Evolutionary conservation across 2,113 vertebrate genomes (phyloP).

Genomic region (Falco punctatus): DNA sequence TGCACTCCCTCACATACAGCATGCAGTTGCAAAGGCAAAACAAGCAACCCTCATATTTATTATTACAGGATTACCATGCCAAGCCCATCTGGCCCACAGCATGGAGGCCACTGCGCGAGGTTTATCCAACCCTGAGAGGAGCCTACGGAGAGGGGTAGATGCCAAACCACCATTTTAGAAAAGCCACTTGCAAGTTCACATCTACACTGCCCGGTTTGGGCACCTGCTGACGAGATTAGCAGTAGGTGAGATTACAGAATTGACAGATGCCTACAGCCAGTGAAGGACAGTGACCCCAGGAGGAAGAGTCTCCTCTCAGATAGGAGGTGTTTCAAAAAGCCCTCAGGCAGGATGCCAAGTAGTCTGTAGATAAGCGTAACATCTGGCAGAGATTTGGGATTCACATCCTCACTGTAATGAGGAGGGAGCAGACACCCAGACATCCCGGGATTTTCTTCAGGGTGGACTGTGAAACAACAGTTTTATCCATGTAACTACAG

Average conservation of each 20-base stretch:
- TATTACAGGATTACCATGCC: background rate
- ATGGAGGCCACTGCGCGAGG: background rate
- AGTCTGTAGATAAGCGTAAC: background rate
- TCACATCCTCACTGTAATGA: background rate
- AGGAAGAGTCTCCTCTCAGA: background rate
- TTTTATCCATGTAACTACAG: background rate
- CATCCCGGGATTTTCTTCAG: background rate
- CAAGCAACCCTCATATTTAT: background rate
- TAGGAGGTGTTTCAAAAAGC: background rate
- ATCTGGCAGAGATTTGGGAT: background rate
- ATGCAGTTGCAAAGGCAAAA: background rate
- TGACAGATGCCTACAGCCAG: background rate
- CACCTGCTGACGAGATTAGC: background rate
- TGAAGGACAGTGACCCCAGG: fast-evolving
- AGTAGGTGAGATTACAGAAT: background rate
- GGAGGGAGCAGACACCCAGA: background rate
- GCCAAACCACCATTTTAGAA: background rate
- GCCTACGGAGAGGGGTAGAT: background rate
- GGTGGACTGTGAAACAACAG: background rate
- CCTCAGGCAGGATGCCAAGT: background rate
- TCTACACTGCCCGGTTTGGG: background rate
- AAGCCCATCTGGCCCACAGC: conserved; percentile 19
- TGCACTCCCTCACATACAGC: background rate
- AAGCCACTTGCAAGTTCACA: background rate
- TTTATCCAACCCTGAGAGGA: fast-evolving